Base-by-base conservation (phyloP, 2,113 vertebrate species). In the Edolisoma coerulescens region DNA sequence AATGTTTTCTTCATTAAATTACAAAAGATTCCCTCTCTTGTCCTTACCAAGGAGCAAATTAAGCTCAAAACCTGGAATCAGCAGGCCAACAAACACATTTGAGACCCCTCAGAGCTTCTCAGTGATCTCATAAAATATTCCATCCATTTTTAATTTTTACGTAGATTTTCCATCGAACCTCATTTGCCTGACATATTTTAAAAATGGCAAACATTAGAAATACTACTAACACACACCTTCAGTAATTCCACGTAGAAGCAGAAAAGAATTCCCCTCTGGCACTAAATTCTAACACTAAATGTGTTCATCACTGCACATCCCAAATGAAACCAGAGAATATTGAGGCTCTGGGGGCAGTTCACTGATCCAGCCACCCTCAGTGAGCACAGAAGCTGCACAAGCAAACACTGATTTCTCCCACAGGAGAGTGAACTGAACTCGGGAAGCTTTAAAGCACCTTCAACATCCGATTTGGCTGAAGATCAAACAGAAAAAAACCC, bases 271-370 rank as follows among this genome's bases (percentile, higher is more conserved):
- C 33, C 49, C 41, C 28, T 26, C 12, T 11, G 78, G n/a, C 50
- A 41, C 23, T 18, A 5, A 49, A 56, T 74, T 44, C 56, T 24
- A 12, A 18, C 27, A 16, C 7, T 24, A 5, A 39, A 26, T 1
- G 7, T 10, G 13, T 3, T 21, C 21, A 23, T 30, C 8, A 5
- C 54, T 68, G 23, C 56, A 53, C 27, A 19, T 1, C n/a, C 49
- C 60, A 65, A 64, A 32, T 1, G 7, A 42, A 82, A 69, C 0
- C 2, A 3, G 21, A 20, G 26, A 63, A 14, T 3, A 28, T 1
- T 9, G 64, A 50, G 13, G 17, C 49, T 49, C 7, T 20, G 41
- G 33, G 49, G 18, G 16, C 3, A 63, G 7, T 4, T 11, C 59
- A 14, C 20, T 33, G 57, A 35, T 8, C 4, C 17, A 52, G 3